Evolutionary conservation across 2,888 invertebrate genomes (phyloP), one percentile per base, ranked within the genome.

Genomic region (Lasioglossum leucozonium): DNA sequence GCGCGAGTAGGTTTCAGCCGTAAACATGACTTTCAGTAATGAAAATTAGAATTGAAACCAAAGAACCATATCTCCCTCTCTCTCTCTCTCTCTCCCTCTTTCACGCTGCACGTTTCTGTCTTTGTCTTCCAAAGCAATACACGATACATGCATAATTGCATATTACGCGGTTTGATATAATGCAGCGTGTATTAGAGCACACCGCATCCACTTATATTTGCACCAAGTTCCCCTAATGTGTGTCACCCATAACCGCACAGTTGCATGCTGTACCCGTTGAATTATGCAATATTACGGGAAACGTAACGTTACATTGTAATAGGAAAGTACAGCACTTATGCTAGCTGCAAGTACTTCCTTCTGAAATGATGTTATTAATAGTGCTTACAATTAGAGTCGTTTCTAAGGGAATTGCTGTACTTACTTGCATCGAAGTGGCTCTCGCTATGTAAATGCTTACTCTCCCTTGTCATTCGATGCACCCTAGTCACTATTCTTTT

Each of bases 191-290:
- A 72, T 72, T 58, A 55, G 65, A n/a, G n/a, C 67, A 30, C 44
- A 76, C 83, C 55, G 3, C 72, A 79, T 76, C 76, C 84, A 83
- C 77, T 84, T 72, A 79, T 51, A 83, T 69, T 75, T 58, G 47
- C 44, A 51, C 55, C 55, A 73, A 79, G 75, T 84, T 77, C 58
- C 37, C 58, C 79, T 84, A 85, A 85, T 84, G 51, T 76, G 69
- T 79, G 69, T 79, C 77, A 77, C 79, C 5, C 37, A 71, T 77
- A 79, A 84, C 79, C 73, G 51, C 58, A 55, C 26, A 76, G 62
- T 72, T 73, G 40, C 69, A 62, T 65, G 69, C 26, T 58, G 55
- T 40, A 26, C 42, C 16, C 44, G 51, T 47, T 77, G 51, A 72
- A 76, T 79, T 62, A 44, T 55, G 44, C 40, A 22, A 69, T n/a